A percentile compares a stretch with the other conserved stretches of the same genome.
These are phyloP conservation scores for Lampropteryx suffumata DNA, from an alignment of 2,888 invertebrate genomes.

Conservation along the genomic window DNA sequence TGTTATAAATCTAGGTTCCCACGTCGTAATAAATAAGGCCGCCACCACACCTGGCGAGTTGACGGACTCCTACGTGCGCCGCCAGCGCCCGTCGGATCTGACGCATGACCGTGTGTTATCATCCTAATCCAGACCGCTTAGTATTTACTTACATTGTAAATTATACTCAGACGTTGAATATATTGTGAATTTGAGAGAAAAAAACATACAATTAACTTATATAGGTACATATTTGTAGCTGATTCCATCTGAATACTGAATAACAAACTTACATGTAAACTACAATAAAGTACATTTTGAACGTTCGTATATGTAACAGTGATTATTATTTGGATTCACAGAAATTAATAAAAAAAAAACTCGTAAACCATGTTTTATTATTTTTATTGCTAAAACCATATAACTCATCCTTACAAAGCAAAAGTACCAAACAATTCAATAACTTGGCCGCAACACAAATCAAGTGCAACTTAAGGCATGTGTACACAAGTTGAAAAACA, in stretches of 20 bases:
- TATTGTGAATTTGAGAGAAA: too few species aligned
- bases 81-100: conserved; percentile 41
- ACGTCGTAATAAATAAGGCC: conserved; percentile 63
- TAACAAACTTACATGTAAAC: too few species aligned
- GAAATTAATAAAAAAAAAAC: too few species aligned
- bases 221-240: too few species aligned
- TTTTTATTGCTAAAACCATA: background rate
- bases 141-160: too few species aligned
- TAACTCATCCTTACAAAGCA: conserved; percentile 2
- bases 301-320: too few species aligned
- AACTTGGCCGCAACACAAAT: conserved; percentile 31
- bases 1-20: conserved; percentile 60
- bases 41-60: conserved; percentile 62
- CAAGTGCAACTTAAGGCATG: conserved; percentile 31
- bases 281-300: too few species aligned
- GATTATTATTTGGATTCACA: too few species aligned
- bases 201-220: too few species aligned
- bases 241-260: too few species aligned
- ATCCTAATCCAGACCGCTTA: conserved; percentile 35
- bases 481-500: conserved; percentile 58
- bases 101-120: conserved; percentile 43
- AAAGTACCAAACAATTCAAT: conserved; percentile 25
- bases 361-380: background rate
- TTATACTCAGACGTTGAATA: too few species aligned
- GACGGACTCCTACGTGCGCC: conserved; percentile 64